Base-by-base conservation (phyloP, 2,797 vertebrate species). In the Acrossocheilus wenchowensis region DNA sequence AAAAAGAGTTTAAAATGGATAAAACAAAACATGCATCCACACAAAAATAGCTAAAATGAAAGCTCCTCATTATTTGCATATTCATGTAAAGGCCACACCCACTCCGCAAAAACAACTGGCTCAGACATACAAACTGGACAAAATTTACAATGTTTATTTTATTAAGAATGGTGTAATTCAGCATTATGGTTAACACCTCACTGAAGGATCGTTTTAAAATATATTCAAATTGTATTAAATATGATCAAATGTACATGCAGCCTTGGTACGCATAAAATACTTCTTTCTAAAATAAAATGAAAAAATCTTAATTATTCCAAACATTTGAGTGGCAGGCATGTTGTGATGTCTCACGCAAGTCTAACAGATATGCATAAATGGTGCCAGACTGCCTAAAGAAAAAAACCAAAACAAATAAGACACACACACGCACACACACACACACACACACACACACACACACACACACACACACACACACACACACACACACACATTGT, bases 401-500 rank as follows among this genome's bases (percentile, higher is more conserved):
- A 5, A 82, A 60, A 12, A 14, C 15, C 64, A 15, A 73, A 8
- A 17, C 14, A 66, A 66, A 66, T 34, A 66, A 34, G 12, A 48
- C 12, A 48, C 72, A 73, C 68, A 85, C 45, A 75, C 84, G 86
- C 68, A 85, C 9, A 80, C 57, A 69, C 68, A 85, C 34, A 75
- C 82, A 87, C 9, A 80, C 57, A 69, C 68, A 85, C 41, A 75
- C 82, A 87, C 9, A 80, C 57, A 69, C 68, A 85, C 41, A 75
- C 82, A 87, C 9, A 80, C 57, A 69, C 68, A 85, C 41, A 75
- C 82, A 87, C 9, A 80, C 57, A 69, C 68, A 85, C 41, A 75
- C 82, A 87, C 9, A 80, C 57, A 69, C 9, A 80, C 57, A 69
- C 68, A 85, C 41, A 75, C 82, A 87, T 73, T 80, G 62, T 86